A percentile compares a stretch with the other conserved stretches of the same genome.
These are phyloP conservation scores for Chloroclysta siterata DNA, from an alignment of 2,888 invertebrate genomes.

Conservation along the genomic window DNA sequence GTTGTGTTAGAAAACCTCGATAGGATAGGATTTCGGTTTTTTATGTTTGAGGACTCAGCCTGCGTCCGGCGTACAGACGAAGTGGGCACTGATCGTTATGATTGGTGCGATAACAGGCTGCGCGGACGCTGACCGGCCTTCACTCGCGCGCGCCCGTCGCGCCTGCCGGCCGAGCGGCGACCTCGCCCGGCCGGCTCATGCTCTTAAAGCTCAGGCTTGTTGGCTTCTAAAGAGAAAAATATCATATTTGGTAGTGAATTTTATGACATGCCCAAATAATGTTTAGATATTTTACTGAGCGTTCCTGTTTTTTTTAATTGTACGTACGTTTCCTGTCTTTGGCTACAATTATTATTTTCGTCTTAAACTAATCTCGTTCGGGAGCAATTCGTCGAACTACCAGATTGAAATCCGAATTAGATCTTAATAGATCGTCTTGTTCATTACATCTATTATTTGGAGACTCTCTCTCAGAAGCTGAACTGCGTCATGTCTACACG, in stretches of 20 bases:
- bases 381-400: slow-evolving; percentile 27
- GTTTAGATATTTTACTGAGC: too few species aligned
- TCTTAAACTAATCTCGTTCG: slow-evolving; percentile 32
- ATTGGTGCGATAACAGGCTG: slow-evolving; percentile 74
- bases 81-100: slow-evolving; percentile 57
- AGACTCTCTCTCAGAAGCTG: not conserved
- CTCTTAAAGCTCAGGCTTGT: slow-evolving; percentile 12
- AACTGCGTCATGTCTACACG: not conserved
- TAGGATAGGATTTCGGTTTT: not conserved
- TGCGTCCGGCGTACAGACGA: slow-evolving; percentile 43
- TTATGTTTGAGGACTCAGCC: not conserved
- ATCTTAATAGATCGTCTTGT: slow-evolving; percentile 5
- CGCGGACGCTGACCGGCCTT: slow-evolving; percentile 83
- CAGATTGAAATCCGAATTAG: slow-evolving; percentile 16
- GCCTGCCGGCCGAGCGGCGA: slow-evolving; percentile 58
- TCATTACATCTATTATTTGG: not conserved
- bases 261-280: not conserved
- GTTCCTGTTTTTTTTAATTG: too few species aligned
- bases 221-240: not conserved
- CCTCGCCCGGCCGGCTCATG: slow-evolving; percentile 64
- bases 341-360: too few species aligned
- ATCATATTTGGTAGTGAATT: not conserved
- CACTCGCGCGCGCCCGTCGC: slow-evolving; percentile 56
- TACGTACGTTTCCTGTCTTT: too few species aligned
- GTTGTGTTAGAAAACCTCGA: too few species aligned